A percentile compares a stretch with the other conserved stretches of the same genome.
These are phyloP conservation scores for Gymnodraco acuticeps DNA, from an alignment of 2,797 vertebrate species.

Conservation along the genomic window DNA sequence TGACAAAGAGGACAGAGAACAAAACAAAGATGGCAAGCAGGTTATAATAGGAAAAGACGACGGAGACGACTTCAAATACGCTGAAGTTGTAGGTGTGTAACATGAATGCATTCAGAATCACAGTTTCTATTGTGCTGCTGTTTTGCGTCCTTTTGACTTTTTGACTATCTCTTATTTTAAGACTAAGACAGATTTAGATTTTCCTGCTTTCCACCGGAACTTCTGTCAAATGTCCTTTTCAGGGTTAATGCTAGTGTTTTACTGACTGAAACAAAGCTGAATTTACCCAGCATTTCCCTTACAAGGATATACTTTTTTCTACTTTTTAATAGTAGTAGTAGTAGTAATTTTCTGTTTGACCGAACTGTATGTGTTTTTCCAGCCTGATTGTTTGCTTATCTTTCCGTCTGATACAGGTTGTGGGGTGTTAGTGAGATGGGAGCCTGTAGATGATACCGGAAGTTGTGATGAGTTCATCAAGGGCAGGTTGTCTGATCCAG, in stretches of 20 bases:
- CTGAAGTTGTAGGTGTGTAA: slow-evolving; percentile 70
- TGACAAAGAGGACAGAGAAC: slow-evolving; percentile 24
- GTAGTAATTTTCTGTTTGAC: not conserved
- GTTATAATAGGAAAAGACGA: slow-evolving; percentile 40
- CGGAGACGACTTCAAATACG: slow-evolving; percentile 34
- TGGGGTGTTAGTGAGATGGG: slow-evolving; percentile 71
- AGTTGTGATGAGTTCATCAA: slow-evolving; percentile 47
- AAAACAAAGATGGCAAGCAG: slow-evolving; percentile 49
- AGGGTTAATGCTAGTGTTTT: not conserved
- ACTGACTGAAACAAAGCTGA: not conserved
- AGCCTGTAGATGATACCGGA: slow-evolving; percentile 22
- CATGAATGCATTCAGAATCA: not conserved
- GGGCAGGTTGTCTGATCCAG: slow-evolving; percentile 40
- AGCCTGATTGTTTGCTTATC: not conserved
- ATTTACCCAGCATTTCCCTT: not conserved
- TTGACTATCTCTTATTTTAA: slow-evolving; percentile 10
- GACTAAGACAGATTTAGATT: not conserved
- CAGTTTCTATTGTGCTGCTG: not conserved
- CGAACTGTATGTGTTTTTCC: not conserved
- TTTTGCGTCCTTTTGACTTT: not conserved
- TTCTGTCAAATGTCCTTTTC: not conserved
- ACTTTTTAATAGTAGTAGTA: not conserved
- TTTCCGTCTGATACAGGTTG: slow-evolving; percentile 59
- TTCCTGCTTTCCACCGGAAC: not conserved
- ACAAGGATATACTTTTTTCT: not conserved